Evolutionary conservation across 2,797 vertebrate genomes (phyloP).

Genomic region (Morus bassanus): DNA sequence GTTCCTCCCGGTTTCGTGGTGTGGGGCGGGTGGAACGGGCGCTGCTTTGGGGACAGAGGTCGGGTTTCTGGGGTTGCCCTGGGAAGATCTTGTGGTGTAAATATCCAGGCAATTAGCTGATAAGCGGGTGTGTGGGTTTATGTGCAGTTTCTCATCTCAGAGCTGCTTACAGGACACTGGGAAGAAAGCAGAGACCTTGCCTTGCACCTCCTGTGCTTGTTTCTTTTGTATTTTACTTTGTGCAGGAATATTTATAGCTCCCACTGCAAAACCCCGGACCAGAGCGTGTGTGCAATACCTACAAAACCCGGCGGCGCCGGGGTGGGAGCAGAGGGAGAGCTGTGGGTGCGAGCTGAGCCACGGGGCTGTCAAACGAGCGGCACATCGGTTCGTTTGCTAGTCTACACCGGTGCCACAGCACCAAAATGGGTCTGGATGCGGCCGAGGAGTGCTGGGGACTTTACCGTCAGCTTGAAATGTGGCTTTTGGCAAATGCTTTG

Average conservation of each 20-base stretch:
- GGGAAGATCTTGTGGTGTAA: neutral
- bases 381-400: accelerated
- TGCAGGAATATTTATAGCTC: neutral
- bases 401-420: neutral
- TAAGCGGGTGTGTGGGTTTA: neutral
- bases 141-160: neutral
- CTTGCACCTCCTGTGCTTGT: neutral
- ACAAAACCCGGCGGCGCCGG: too few relatives aligned
- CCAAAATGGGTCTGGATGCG: neutral
- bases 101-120: neutral
- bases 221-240: neutral
- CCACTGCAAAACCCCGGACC: too few relatives aligned
- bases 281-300: too few relatives aligned
- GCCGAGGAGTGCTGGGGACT: neutral
- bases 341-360: neutral
- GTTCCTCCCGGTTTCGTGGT: neutral
- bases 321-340: neutral
- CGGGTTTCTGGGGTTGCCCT: neutral
- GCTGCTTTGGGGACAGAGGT: neutral
- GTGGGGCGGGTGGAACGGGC: accelerated
- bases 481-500: accelerated
- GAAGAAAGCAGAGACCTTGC: neutral
- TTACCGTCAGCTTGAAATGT: neutral
- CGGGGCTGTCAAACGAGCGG: neutral
- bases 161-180: neutral